Evolutionary conservation across 23 tunicate genomes (phyloP).

Genomic region (Halocynthia aurantium): DNA sequence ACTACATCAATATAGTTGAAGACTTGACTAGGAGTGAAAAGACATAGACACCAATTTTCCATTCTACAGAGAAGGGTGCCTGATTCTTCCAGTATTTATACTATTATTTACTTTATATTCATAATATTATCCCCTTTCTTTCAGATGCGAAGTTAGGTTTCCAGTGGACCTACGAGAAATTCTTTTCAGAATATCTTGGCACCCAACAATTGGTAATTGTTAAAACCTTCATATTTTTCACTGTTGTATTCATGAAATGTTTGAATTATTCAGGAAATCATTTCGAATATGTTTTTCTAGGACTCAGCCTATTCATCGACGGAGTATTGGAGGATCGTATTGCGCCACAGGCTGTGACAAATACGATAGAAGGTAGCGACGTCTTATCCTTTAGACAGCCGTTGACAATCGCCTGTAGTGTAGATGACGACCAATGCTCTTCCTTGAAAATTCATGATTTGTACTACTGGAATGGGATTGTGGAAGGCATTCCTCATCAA

Average conservation of each 20-base stretch:
- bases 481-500: conserved; percentile 39
- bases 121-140: no score
- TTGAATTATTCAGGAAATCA: neutral
- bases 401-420: conserved; percentile 38
- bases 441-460: conserved; percentile 36
- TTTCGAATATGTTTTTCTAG: conserved; percentile 3
- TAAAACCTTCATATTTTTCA: no score
- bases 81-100: no score
- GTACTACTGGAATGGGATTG: conserved; percentile 55
- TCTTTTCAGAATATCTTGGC: conserved; percentile 17
- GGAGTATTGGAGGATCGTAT: conserved; percentile 2
- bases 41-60: no score
- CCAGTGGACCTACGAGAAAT: neutral
- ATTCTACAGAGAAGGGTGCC: no score
- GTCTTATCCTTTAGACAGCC: conserved; percentile 16
- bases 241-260: no score
- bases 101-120: no score
- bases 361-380: neutral
- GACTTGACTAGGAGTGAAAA: no score
- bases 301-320: conserved; percentile 39
- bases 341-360: neutral
- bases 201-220: neutral
- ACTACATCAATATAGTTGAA: no score
- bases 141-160: no score
- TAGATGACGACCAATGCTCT: conserved; percentile 24